phyloP scores from a whole-genome alignment of 2,113 vertebrate species.

The Halichoeres trimaculatus region DNA sequence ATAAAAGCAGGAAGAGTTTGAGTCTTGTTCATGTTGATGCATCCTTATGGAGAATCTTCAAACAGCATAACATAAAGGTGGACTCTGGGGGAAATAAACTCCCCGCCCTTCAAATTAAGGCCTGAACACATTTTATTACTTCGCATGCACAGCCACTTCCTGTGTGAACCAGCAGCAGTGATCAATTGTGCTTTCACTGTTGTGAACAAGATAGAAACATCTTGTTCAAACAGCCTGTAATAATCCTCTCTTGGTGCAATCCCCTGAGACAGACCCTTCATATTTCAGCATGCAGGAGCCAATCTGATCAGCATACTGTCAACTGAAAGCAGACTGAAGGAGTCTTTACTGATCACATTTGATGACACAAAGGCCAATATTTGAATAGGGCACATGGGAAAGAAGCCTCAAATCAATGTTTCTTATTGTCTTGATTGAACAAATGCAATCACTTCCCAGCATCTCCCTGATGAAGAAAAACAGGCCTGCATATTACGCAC shows the following conservation, averaged over 20 bases:
- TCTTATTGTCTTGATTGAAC: constrained; percentile 39
- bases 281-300: constrained; percentile 8
- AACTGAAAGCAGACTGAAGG: constrained; percentile 13
- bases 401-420: constrained; percentile 46
- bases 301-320: constrained; percentile 31
- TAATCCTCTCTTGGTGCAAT: constrained; percentile 8
- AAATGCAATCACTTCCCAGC: constrained; percentile 48
- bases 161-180: background rate
- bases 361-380: constrained; percentile 50
- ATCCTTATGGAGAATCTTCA: background rate
- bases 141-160: background rate
- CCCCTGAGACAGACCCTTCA: constrained; percentile 13
- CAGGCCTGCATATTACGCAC: background rate
- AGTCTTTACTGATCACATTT: constrained; percentile 50
- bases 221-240: background rate
- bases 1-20: background rate
- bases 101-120: background rate
- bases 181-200: constrained; percentile 3
- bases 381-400: constrained; percentile 30
- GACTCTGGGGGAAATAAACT: background rate
- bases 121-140: background rate
- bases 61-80: background rate
- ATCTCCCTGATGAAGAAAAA: constrained; percentile 40
- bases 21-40: background rate
- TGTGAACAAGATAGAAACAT: constrained; percentile 13